phyloP scores from a whole-genome alignment of 2,888 invertebrate genomes.

The Aleiodes alternator region DNA sequence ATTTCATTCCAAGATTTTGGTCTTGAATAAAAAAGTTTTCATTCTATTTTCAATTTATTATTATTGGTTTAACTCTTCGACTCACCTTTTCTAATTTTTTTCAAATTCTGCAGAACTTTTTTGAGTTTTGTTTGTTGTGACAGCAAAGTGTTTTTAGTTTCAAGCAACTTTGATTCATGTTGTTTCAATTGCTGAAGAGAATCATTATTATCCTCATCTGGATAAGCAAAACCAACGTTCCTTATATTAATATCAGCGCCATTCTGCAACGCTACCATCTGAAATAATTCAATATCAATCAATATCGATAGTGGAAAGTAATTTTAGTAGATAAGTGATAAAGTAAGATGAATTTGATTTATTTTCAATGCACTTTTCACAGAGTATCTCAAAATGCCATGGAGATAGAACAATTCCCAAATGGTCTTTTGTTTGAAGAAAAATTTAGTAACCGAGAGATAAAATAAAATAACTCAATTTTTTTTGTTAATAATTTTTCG shows the following conservation, averaged over 20 bases:
- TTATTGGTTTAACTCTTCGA: conserved; percentile 16
- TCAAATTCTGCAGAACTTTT: conserved; percentile 73
- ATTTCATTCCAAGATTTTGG: no score
- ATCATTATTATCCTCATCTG: conserved; percentile 80
- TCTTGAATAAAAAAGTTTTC: no score
- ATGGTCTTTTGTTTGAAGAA: no score
- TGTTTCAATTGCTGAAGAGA: conserved; percentile 81
- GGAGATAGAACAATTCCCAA: no score
- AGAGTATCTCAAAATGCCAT: no score
- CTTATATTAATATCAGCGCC: conserved; percentile 78
- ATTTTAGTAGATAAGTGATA: no score
- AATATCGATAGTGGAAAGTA: background rate
- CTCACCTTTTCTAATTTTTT: conserved; percentile 72
- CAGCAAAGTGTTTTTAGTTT: conserved; percentile 80
- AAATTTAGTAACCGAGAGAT: no score
- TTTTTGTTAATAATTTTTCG: background rate
- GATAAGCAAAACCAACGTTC: conserved; percentile 80
- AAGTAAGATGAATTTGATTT: no score
- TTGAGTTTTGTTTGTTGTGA: conserved; percentile 81
- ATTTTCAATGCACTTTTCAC: no score
- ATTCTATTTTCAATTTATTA: background rate
- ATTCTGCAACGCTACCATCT: conserved; percentile 82
- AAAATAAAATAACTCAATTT: no score
- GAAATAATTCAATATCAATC: conserved; percentile 57
- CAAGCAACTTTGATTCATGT: conserved; percentile 80